Evolutionary conservation across 2,888 invertebrate species (phyloP).

Genomic region (Lepidochrysops patricia): DNA sequence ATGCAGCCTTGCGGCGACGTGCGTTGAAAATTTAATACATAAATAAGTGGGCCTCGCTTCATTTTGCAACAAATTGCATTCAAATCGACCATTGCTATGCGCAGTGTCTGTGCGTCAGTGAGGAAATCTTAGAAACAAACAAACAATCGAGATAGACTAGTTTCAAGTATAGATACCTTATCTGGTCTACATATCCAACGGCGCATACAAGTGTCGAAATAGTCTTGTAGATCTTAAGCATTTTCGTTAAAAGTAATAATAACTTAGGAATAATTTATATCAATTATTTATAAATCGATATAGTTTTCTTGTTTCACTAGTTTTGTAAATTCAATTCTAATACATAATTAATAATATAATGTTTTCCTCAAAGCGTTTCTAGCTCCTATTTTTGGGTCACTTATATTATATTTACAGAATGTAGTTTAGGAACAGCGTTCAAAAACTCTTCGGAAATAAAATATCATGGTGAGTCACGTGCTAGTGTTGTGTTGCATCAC

Average conservation of each 20-base stretch:
- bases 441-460: background rate
- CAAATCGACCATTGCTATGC: slow-evolving; percentile 1
- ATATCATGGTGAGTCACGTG: background rate
- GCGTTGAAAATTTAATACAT: slow-evolving; percentile 16
- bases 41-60: slow-evolving; percentile 17
- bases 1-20: background rate
- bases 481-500: background rate
- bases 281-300: background rate
- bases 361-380: too few relatives aligned
- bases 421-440: background rate
- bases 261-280: too few relatives aligned
- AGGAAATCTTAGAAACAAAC: background rate
- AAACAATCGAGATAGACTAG: background rate
- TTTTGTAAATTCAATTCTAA: too few relatives aligned
- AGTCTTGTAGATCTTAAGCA: too few relatives aligned
- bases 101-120: background rate
- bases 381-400: background rate
- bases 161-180: background rate
- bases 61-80: slow-evolving; percentile 11
- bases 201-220: too few relatives aligned
- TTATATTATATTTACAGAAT: background rate
- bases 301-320: background rate
- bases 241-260: too few relatives aligned
- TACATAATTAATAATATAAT: too few relatives aligned
- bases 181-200: background rate